Percentiles rank a stretch among this genome's conserved stretches.
Conservation (phyloP, 1,140 invertebrate genomes). For the Scylla paramamosain region DNA sequence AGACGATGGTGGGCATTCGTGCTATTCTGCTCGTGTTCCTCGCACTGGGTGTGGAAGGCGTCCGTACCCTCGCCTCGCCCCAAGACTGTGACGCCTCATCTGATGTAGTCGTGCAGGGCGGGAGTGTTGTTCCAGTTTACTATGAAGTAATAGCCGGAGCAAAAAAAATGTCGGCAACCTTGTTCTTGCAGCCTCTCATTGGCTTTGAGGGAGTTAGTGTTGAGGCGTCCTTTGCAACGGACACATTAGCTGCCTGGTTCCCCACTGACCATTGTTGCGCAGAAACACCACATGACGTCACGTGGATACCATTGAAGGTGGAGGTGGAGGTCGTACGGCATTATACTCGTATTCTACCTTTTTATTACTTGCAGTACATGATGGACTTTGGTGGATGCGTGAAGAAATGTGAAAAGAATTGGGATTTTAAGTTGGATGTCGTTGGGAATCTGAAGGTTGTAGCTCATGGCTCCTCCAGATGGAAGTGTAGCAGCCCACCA, state of each 20-base stretch:
- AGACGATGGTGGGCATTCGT: not conserved
- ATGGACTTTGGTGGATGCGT: too few species aligned
- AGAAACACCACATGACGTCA: not conserved
- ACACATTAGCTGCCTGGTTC: too few species aligned
- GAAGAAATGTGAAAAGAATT: too few species aligned
- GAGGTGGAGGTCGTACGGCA: not conserved
- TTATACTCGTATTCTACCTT: not conserved
- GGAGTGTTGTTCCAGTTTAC: not conserved
- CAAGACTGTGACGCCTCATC: not conserved
- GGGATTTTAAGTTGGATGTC: not conserved
- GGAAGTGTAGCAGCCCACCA: not conserved
- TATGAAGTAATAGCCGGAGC: not conserved
- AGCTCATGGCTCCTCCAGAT: not conserved
- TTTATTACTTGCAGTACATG: too few species aligned
- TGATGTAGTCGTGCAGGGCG: not conserved
- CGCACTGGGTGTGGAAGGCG: not conserved
- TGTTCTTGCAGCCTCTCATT: not conserved
- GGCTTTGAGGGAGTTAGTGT: not conserved
- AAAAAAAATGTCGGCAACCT: not conserved
- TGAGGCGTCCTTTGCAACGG: not conserved
- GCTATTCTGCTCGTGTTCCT: not conserved
- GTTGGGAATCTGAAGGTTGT: not conserved
- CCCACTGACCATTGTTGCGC: too few species aligned
- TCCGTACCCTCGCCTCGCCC: not conserved
- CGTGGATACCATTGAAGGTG: not conserved